Evolutionary conservation across 2,888 invertebrate genomes (phyloP).

Genomic region (Dasypogon diadema): DNA sequence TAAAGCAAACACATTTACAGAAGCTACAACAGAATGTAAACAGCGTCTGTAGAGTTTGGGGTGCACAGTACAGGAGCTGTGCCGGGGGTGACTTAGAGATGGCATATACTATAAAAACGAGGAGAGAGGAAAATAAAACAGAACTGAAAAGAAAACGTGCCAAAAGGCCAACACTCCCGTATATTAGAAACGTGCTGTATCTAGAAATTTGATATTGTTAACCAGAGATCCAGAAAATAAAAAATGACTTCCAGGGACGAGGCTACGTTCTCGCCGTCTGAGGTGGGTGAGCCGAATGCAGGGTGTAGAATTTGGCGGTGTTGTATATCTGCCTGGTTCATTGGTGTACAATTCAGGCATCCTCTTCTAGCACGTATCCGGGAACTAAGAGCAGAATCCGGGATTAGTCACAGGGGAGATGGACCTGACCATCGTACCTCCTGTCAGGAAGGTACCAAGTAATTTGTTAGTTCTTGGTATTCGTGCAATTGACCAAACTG

Average conservation of each 20-base stretch:
- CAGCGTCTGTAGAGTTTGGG: not conserved
- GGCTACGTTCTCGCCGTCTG: constrained; percentile 25
- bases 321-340: constrained; percentile 10
- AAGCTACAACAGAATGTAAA: constrained; percentile 46
- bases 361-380: constrained; percentile 23
- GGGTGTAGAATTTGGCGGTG: constrained; percentile 40
- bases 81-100: constrained; percentile 1
- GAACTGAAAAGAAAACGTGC: constrained; percentile 55
- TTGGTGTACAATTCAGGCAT: not conserved
- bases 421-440: constrained; percentile 39
- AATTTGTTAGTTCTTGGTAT: constrained; percentile 46
- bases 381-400: constrained; percentile 23
- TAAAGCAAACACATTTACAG: constrained; percentile 47
- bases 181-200: constrained; percentile 68
- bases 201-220: constrained; percentile 61
- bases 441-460: constrained; percentile 32
- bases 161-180: constrained; percentile 56
- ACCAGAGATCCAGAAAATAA: constrained; percentile 50
- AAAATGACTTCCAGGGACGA: constrained; percentile 44
- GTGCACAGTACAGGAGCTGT: not conserved
- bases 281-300: not conserved
- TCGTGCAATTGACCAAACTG: constrained; percentile 50
- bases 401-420: constrained; percentile 40
- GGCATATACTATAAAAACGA: constrained; percentile 27
- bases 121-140: constrained; percentile 50